A percentile compares a stretch with the other conserved stretches of the same genome.
Conservation (phyloP, 1,140 invertebrate species). For the Orchesella cincta region DNA sequence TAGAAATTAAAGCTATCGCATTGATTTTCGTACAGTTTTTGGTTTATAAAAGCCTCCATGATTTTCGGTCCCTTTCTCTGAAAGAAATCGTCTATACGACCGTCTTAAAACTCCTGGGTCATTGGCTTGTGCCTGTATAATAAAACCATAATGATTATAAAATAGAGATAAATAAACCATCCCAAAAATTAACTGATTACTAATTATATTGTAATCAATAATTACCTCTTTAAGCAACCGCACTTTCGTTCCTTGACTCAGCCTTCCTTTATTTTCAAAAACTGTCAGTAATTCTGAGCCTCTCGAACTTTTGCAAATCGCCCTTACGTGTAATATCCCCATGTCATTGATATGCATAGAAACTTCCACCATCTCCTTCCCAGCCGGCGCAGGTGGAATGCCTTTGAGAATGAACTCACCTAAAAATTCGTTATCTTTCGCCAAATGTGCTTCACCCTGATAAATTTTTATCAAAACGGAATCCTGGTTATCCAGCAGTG, state of each 20-base stretch:
- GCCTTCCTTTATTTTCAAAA: conserved; percentile 29
- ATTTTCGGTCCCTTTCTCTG: too few relatives aligned
- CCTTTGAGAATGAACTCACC: conserved; percentile 40
- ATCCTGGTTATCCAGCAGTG: conserved; percentile 66
- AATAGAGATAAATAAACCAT: too few relatives aligned
- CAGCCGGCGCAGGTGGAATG: conserved; percentile 33
- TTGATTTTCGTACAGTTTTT: too few relatives aligned
- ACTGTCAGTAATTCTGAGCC: conserved; percentile 15
- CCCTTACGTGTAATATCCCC: conserved; percentile 35
- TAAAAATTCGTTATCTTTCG: conserved; percentile 18
- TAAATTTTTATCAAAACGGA: conserved; percentile 57
- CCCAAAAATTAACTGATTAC: too few relatives aligned
- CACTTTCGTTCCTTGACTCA: background rate
- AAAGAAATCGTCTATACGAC: too few relatives aligned
- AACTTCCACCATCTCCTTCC: conserved; percentile 28
- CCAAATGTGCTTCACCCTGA: conserved; percentile 28
- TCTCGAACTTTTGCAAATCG: background rate
- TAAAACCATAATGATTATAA: too few relatives aligned
- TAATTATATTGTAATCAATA: background rate
- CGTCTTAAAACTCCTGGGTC: too few relatives aligned
- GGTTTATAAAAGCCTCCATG: too few relatives aligned
- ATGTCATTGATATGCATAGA: conserved; percentile 31
- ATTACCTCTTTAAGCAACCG: background rate
- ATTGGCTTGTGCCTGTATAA: too few relatives aligned
- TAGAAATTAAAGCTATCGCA: too few relatives aligned